Conservation (phyloP, 2,888 invertebrate species). For the Punctoribates punctum region DNA sequence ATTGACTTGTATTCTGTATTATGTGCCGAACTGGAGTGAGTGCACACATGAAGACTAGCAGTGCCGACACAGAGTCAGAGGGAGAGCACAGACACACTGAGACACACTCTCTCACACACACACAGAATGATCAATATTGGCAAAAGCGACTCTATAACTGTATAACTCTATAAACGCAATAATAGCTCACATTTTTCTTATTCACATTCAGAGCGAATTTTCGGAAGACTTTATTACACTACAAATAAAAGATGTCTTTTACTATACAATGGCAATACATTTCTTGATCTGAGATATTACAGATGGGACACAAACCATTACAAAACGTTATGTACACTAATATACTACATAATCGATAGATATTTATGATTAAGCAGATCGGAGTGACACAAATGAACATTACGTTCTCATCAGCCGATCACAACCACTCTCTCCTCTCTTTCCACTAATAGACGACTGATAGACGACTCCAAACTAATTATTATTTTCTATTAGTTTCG, state of each 20-base stretch:
- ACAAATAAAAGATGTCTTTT: conserved; percentile 22
- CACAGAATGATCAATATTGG: neutral
- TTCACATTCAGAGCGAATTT: conserved; percentile 18
- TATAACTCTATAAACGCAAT: conserved; percentile 10
- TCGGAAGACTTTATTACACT: conserved; percentile 32
- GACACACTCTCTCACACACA: too few species aligned
- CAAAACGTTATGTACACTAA: conserved; percentile 9
- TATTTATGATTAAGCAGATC: conserved; percentile 32
- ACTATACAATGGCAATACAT: conserved; percentile 21
- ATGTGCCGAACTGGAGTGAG: neutral
- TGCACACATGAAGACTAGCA: neutral
- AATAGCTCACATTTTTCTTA: conserved; percentile 32
- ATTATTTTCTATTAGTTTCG: too few species aligned
- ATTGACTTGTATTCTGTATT: neutral
- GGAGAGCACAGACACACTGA: neutral
- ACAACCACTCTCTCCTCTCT: neutral
- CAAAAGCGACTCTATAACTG: conserved; percentile 20
- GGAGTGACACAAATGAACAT: conserved; percentile 26
- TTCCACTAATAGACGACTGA: too few species aligned
- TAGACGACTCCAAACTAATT: too few species aligned
- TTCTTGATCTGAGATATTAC: conserved; percentile 20
- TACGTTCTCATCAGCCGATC: conserved; percentile 2
- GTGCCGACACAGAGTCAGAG: neutral
- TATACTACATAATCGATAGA: conserved; percentile 8
- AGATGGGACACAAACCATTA: neutral